Percentiles rank a stretch among this genome's conserved stretches.
These are phyloP conservation scores for Chaetogeoica ovagalla DNA, from an alignment of 2,888 invertebrate species.

Conservation along the genomic window DNA sequence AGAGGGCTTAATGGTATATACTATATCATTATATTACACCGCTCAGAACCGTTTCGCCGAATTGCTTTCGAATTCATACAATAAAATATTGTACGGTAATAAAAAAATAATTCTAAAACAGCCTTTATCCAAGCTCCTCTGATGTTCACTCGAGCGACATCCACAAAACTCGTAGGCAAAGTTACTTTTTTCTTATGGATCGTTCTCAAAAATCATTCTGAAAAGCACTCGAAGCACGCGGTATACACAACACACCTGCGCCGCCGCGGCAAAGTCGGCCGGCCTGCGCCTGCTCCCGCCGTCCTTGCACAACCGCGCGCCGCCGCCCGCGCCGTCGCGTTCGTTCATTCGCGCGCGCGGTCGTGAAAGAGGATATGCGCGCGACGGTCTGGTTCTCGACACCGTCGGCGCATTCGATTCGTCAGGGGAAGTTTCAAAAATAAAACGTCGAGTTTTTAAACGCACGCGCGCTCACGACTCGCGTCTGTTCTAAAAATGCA, in stretches of 20 bases:
- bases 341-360: not conserved
- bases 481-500: slow-evolving; percentile 39
- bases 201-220: too few relatives aligned
- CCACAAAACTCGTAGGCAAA: too few relatives aligned
- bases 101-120: too few relatives aligned
- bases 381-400: slow-evolving; percentile 21
- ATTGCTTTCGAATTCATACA: too few relatives aligned
- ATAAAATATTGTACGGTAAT: too few relatives aligned
- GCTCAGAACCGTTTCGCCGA: too few relatives aligned
- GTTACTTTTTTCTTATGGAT: too few relatives aligned
- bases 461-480: slow-evolving; percentile 31
- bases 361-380: slow-evolving; percentile 52
- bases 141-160: too few relatives aligned
- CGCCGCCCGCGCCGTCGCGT: not conserved
- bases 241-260: not conserved
- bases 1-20: too few relatives aligned
- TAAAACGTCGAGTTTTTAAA: slow-evolving; percentile 46
- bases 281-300: not conserved
- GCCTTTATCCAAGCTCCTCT: not conserved
- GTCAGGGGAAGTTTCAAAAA: slow-evolving; percentile 50
- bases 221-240: not conserved
- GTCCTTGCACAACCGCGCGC: slow-evolving; percentile 25
- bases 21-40: too few relatives aligned
- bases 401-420: slow-evolving; percentile 33
- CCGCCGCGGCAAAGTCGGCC: not conserved